Evolutionary conservation across 2,888 invertebrate species (phyloP).

Genomic region (Theodoxus fluviatilis): DNA sequence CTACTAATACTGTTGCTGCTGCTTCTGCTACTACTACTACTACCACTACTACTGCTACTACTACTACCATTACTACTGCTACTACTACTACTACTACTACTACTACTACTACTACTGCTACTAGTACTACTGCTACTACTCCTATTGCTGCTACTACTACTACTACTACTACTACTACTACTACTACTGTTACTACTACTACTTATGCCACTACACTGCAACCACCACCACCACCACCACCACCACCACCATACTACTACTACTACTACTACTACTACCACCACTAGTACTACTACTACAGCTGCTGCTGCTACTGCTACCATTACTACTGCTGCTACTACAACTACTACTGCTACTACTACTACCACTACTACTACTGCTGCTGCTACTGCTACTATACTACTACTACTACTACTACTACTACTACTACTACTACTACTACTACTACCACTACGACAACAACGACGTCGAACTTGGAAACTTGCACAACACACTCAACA

Average conservation of each 20-base stretch:
- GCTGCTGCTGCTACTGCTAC: background rate
- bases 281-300: background rate
- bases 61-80: background rate
- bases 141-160: background rate
- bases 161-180: conserved; percentile 2
- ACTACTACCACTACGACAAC: background rate
- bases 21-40: background rate
- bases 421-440: conserved; percentile 2
- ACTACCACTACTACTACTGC: background rate
- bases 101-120: background rate
- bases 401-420: background rate
- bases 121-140: background rate
- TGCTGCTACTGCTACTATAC: background rate
- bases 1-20: background rate
- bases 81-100: conserved; percentile 2
- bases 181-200: background rate
- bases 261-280: background rate
- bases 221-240: background rate
- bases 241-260: background rate
- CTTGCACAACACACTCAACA: background rate
- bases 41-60: background rate
- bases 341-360: background rate
- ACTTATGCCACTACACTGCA: background rate
- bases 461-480: background rate
- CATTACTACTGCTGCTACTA: background rate